Evolutionary conservation across 2,113 vertebrate species (phyloP).

Genomic region (Anoura caudifer): DNA sequence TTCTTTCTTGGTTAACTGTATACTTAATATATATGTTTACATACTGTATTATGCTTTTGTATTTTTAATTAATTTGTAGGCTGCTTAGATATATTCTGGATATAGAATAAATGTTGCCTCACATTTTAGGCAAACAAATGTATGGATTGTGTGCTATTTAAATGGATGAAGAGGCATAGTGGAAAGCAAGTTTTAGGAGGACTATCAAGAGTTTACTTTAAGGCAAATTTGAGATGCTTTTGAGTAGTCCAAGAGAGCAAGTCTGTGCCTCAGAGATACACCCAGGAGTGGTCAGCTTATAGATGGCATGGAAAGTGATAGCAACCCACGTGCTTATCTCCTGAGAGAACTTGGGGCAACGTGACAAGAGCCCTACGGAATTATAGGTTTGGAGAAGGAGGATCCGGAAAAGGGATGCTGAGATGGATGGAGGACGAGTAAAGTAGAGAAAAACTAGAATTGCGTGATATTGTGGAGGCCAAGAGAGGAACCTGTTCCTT

Average conservation of each 20-base stretch:
- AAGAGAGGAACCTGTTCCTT: background rate
- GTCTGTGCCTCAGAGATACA: background rate
- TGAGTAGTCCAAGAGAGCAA: background rate
- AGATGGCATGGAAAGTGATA: background rate
- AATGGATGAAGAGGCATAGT: background rate
- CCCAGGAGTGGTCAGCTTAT: background rate
- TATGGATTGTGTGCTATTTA: background rate
- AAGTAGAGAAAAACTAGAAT: background rate
- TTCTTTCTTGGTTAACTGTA: background rate
- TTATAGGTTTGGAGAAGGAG: background rate
- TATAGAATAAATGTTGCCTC: background rate
- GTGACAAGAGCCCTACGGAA: background rate
- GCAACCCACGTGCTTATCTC: background rate
- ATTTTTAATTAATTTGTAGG: background rate
- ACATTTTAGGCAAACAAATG: background rate
- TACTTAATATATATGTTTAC: background rate
- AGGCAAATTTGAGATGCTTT: background rate
- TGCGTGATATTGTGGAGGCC: background rate
- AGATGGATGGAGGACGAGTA: background rate
- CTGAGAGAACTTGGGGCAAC: background rate
- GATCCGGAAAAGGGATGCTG: background rate
- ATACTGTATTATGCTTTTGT: background rate
- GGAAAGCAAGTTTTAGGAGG: background rate
- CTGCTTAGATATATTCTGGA: background rate
- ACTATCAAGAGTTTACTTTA: background rate